Conservation (phyloP, 2,888 invertebrate genomes). For the Monoplex corrugatus region DNA sequence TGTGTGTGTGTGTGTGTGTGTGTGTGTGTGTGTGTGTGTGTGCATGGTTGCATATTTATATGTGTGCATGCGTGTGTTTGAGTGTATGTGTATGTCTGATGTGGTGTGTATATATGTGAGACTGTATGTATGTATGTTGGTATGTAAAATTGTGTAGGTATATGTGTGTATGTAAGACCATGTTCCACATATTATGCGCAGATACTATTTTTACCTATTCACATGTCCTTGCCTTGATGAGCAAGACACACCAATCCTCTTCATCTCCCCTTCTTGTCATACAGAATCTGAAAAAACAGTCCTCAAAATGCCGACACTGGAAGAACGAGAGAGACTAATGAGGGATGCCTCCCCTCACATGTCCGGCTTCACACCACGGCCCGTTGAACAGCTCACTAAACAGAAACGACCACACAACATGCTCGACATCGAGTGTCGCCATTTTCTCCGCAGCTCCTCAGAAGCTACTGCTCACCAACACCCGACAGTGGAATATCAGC, state of each 20-base stretch:
- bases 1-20: not conserved
- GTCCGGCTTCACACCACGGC: constrained; percentile 77
- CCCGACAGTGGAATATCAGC: constrained; percentile 72
- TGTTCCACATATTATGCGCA: not conserved
- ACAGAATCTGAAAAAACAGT: not conserved
- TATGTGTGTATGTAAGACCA: too few species aligned
- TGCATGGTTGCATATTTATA: constrained; percentile 3
- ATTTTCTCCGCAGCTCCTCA: constrained; percentile 72
- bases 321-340: constrained; percentile 77
- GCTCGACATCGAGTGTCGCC: constrained; percentile 78
- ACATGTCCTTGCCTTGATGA: too few species aligned
- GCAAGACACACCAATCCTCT: too few species aligned
- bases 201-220: not conserved
- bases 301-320: constrained; percentile 67
- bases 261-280: not conserved
- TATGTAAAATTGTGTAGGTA: not conserved
- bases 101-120: not conserved
- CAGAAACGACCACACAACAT: constrained; percentile 69
- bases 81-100: not conserved
- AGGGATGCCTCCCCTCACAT: constrained; percentile 62
- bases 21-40: constrained; percentile 21
- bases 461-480: constrained; percentile 69
- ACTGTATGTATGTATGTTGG: too few species aligned
- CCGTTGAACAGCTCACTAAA: constrained; percentile 72
- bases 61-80: not conserved